Evolutionary conservation across 2,888 invertebrate species (phyloP).

Genomic region (Eupeodes latifasciatus): DNA sequence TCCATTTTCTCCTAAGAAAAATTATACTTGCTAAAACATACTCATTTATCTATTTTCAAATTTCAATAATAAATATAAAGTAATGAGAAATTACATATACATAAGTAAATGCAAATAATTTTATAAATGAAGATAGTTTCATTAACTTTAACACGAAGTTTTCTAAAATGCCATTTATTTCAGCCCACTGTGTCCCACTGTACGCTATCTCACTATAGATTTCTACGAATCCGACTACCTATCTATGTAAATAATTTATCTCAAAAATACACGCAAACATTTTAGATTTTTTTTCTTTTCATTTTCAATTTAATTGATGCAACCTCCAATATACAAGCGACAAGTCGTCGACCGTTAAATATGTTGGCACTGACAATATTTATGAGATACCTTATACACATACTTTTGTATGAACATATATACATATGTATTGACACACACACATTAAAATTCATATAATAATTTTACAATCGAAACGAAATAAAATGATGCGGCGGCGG

Average conservation of each 20-base stretch:
- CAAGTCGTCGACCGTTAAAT: slow-evolving; percentile 70
- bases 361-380: slow-evolving; percentile 46
- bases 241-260: slow-evolving; percentile 23
- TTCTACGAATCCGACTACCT: slow-evolving; percentile 21
- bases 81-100: too few relatives aligned
- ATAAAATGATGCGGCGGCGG: too few relatives aligned
- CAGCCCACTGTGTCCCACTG: too few relatives aligned
- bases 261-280: slow-evolving; percentile 28
- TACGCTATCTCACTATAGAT: not conserved
- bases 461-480: not conserved
- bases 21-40: too few relatives aligned
- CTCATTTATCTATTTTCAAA: too few relatives aligned
- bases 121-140: too few relatives aligned
- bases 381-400: not conserved
- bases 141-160: too few relatives aligned
- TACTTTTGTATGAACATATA: not conserved
- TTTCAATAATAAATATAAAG: too few relatives aligned
- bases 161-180: too few relatives aligned
- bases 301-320: slow-evolving; percentile 59
- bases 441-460: not conserved
- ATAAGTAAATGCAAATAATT: too few relatives aligned
- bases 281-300: not conserved
- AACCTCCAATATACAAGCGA: slow-evolving; percentile 57
- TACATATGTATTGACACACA: not conserved
- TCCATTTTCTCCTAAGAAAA: too few relatives aligned